Conservation (phyloP, 30 jellyfish, hydroid and myxozoan species). For the Sanderia malayensis region DNA sequence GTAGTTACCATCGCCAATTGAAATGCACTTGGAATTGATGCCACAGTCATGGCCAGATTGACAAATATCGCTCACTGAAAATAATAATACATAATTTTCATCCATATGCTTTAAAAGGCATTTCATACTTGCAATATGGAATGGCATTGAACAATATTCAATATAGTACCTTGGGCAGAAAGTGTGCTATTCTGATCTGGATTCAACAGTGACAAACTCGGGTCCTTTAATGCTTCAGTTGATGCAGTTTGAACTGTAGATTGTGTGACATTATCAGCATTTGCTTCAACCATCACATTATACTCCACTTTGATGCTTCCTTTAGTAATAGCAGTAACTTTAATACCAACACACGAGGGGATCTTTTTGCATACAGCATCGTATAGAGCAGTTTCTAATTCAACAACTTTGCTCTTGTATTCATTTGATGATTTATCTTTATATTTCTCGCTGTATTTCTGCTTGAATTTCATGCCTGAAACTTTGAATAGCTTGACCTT, state of each 20-base stretch:
- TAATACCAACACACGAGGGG: slow-evolving; percentile 1
- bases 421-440: slow-evolving; percentile 16
- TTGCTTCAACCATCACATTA: slow-evolving; percentile 20
- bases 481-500: slow-evolving; percentile 22
- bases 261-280: neutral
- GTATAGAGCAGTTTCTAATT: slow-evolving; percentile 6
- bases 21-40: slow-evolving; percentile 9
- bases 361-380: neutral
- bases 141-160: neutral
- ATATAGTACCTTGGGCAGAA: slow-evolving; percentile 4
- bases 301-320: slow-evolving; percentile 26
- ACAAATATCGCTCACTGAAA: slow-evolving; percentile 21
- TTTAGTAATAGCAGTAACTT: neutral
- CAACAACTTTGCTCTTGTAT: slow-evolving; percentile 11
- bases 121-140: no score
- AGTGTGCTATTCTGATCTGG: slow-evolving; percentile 10
- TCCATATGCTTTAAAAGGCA: no score
- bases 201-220: slow-evolving; percentile 5
- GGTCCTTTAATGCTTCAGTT: slow-evolving; percentile 11
- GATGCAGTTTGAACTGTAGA: slow-evolving; percentile 14
- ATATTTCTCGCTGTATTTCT: slow-evolving; percentile 9
- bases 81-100: neutral
- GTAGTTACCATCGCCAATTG: slow-evolving; percentile 8
- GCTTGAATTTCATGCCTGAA: slow-evolving; percentile 11
- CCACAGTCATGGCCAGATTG: slow-evolving; percentile 15